Base-by-base conservation (phyloP, 2,113 vertebrate species). In the Tamias sibiricus region DNA sequence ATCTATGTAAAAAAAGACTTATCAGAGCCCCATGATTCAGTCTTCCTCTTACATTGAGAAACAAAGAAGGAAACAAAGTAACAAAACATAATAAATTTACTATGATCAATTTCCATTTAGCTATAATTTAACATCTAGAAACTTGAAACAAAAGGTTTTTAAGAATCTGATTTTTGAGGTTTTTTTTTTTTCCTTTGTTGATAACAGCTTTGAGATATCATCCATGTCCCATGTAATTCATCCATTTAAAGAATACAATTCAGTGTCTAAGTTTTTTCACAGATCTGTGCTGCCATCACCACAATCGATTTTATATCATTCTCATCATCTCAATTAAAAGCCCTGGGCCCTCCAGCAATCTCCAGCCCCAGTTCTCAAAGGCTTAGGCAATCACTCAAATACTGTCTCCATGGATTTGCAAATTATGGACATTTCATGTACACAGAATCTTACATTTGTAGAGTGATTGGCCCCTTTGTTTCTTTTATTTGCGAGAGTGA, bases 11-110 rank as follows among this genome's bases (percentile, higher is more conserved):
- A 90, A 64, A n/a, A n/a, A n/a, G n/a, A n/a, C n/a, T n/a, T n/a
- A n/a, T n/a, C n/a, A n/a, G n/a, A 84, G 54, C 5, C 37, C 75
- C 40, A 6, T 49, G 32, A 52, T 87, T 95, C 71, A 87, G 52
- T 68, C 74, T 59, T 47, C 37, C 28, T 75, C 42, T 66, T 2
- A 71, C 24, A 35, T 0, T 68, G 37, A 76, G 57, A 94, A 79
- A 92, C 68, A 90, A 90, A 94, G 35, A 16, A 40, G 54, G 69
- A 84, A 92, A 92, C 32, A 57, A 96, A 87, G 28, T 42, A 76
- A 81, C 32, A 79, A 47, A 59, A 75, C 28, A 47, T 22, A 66
- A 28, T 26, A 62, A 90, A 14, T 37, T 84, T 68, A 32, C 44
- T 40, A 66, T 1, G n/a, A 42, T 80, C 47, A 28, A 47, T 80